Percentiles rank a stretch among this genome's conserved stretches.
Evolutionary conservation across 2,888 invertebrate species (phyloP).

Genomic region (Dynastes maya): DNA sequence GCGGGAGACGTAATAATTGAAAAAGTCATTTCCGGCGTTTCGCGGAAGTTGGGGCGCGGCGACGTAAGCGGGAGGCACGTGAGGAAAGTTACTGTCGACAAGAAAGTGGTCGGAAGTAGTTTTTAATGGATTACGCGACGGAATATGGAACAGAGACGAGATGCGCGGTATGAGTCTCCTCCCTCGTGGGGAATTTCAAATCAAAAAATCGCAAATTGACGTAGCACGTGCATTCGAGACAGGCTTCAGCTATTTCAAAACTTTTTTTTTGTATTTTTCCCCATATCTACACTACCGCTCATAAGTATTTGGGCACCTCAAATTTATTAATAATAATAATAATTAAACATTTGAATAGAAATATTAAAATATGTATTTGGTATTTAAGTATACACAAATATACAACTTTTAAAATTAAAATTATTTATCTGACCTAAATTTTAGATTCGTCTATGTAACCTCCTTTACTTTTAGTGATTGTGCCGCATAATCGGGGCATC

Average conservation of each 20-base stretch:
- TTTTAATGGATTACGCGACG: conserved; percentile 26
- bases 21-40: conserved; percentile 32
- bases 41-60: background rate
- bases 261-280: background rate
- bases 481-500: too few relatives aligned
- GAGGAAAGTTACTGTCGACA: conserved; percentile 27
- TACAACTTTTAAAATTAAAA: too few relatives aligned
- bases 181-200: conserved; percentile 11
- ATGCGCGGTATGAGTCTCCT: background rate
- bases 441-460: too few relatives aligned
- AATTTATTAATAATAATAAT: too few relatives aligned
- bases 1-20: conserved; percentile 27
- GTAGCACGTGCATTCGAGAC: background rate
- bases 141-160: conserved; percentile 14
- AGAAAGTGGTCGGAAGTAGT: conserved; percentile 31
- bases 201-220: conserved; percentile 20
- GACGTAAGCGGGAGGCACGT: background rate
- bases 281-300: too few relatives aligned
- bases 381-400: too few relatives aligned
- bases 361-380: too few relatives aligned
- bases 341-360: too few relatives aligned
- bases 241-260: background rate
- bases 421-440: too few relatives aligned
- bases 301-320: too few relatives aligned
- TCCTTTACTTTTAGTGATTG: too few relatives aligned